Evolutionary conservation across 2,797 vertebrate genomes (phyloP).

Genomic region (Chaetodon trifasciatus): DNA sequence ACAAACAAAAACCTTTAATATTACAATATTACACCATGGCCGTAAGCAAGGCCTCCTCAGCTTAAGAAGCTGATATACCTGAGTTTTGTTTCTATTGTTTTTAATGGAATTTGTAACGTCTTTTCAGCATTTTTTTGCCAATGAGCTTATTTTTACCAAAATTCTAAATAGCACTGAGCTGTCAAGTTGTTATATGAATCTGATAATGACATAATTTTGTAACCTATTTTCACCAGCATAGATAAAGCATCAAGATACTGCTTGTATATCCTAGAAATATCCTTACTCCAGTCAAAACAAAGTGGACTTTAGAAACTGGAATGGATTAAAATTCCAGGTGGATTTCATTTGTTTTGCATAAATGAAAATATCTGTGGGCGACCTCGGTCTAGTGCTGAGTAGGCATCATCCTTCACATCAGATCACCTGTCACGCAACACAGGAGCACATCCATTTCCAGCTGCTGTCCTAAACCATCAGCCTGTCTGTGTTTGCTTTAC

Average conservation of each 20-base stretch:
- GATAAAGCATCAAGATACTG: neutral
- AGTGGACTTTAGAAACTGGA: neutral
- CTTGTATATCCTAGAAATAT: neutral
- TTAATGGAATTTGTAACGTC: neutral
- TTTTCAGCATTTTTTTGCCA: neutral
- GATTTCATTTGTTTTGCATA: neutral
- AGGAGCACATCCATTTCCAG: neutral
- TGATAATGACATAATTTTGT: slow-evolving; percentile 51
- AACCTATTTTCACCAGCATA: slow-evolving; percentile 37
- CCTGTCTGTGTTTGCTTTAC: neutral
- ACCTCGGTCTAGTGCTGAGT: neutral
- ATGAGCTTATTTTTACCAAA: slow-evolving; percentile 28
- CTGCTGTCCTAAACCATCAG: neutral
- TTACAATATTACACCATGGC: neutral
- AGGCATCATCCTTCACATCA: neutral
- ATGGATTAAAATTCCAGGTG: neutral
- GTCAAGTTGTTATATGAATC: slow-evolving; percentile 48
- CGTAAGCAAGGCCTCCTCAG: neutral
- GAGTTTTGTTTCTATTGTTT: neutral
- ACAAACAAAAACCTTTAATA: neutral
- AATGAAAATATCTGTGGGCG: neutral
- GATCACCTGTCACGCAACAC: neutral
- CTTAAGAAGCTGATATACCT: neutral
- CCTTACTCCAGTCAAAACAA: neutral
- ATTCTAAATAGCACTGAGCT: slow-evolving; percentile 52